Percentiles rank a stretch among this genome's conserved stretches.
Evolutionary conservation across 2,113 vertebrate species (phyloP).

Genomic region (Orientallactaga bullata): DNA sequence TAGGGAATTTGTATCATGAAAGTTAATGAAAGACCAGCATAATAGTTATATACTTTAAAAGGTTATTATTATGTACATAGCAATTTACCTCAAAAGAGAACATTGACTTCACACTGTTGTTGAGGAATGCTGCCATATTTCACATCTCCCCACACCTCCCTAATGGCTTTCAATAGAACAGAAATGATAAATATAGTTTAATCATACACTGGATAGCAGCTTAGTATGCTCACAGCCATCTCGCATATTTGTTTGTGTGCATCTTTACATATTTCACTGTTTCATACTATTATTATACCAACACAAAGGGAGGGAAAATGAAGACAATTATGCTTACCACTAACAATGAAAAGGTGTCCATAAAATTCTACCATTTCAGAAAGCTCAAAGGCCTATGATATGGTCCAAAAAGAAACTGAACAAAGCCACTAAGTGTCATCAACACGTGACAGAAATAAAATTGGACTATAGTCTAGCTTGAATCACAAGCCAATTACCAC

Average conservation of each 20-base stretch:
- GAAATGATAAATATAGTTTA: background rate
- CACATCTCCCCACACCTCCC: background rate
- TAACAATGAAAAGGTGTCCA: background rate
- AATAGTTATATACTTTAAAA: background rate
- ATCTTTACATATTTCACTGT: background rate
- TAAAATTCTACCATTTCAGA: background rate
- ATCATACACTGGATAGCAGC: background rate
- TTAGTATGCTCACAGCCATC: background rate
- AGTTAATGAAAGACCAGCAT: background rate
- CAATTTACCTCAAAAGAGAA: conserved; percentile 13
- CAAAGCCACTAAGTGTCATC: background rate
- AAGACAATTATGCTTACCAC: background rate
- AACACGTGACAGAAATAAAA: conserved; percentile 5
- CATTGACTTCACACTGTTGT: background rate
- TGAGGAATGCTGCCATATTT: background rate
- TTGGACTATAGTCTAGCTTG: background rate
- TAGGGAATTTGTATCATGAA: conserved; percentile 10
- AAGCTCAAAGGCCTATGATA: background rate
- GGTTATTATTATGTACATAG: background rate
- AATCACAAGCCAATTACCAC: background rate
- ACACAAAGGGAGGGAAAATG: background rate
- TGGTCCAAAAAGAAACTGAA: background rate
- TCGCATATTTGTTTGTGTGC: background rate
- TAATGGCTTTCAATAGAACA: background rate
- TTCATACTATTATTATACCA: background rate